These are phyloP conservation scores for Archivesica marissinica DNA, from an alignment of 1,140 invertebrate species.

Conservation along the genomic window DNA sequence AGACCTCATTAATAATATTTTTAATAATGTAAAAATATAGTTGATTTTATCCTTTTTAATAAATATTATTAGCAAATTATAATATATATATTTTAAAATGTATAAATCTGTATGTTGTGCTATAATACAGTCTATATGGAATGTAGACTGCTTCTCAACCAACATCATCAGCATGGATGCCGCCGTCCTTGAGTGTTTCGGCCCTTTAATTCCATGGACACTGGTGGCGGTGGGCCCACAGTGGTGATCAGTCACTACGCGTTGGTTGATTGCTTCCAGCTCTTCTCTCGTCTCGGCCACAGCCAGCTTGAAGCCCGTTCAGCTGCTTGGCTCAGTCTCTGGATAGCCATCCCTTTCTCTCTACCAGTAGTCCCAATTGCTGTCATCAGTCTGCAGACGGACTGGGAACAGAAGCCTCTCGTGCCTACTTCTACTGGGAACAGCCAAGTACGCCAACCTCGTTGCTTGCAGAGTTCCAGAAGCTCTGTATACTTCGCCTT, in stretches of 20 bases:
- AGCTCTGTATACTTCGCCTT: slow-evolving; percentile 47
- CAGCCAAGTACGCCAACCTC: slow-evolving; percentile 11
- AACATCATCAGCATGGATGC: slow-evolving; percentile 35
- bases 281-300: slow-evolving; percentile 24
- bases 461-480: neutral
- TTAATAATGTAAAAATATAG: too few relatives aligned
- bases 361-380: slow-evolving; percentile 12
- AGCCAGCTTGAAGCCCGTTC: slow-evolving; percentile 30
- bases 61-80: too few relatives aligned
- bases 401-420: slow-evolving; percentile 25
- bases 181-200: slow-evolving; percentile 24
- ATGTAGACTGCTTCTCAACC: slow-evolving; percentile 12
- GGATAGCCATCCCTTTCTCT: neutral
- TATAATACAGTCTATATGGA: neutral
- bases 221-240: slow-evolving; percentile 17
- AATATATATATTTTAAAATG: too few relatives aligned
- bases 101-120: neutral
- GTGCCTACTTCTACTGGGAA: slow-evolving; percentile 24
- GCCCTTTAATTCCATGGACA: slow-evolving; percentile 48
- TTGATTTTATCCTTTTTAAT: too few relatives aligned
- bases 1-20: too few relatives aligned
- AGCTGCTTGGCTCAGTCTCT: slow-evolving; percentile 18
- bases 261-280: slow-evolving; percentile 9
- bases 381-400: slow-evolving; percentile 21
- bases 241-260: slow-evolving; percentile 23